These are phyloP conservation scores for Petromus typicus DNA, from an alignment of 2,113 vertebrate species.

Conservation along the genomic window DNA sequence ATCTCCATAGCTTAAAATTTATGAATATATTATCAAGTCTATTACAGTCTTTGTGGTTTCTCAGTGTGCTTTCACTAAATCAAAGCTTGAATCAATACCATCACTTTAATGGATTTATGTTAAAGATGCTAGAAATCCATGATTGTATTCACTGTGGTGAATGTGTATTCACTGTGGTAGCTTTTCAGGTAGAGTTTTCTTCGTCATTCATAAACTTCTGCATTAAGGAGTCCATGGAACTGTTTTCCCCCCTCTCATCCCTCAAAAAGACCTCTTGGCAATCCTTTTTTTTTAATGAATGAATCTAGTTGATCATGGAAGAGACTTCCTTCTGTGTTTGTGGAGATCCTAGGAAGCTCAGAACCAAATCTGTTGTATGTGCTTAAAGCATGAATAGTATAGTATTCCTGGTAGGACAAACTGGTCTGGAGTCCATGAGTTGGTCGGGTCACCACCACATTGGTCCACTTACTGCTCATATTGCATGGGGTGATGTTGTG, in stretches of 20 bases:
- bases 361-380: neutral
- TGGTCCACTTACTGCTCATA: neutral
- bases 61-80: neutral
- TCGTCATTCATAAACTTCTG: neutral
- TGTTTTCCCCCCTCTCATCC: neutral
- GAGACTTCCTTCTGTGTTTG: neutral
- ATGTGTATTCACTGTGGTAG: neutral
- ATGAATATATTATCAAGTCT: slow-evolving; percentile 28
- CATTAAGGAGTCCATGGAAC: neutral
- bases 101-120: neutral
- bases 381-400: neutral
- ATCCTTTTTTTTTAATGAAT: neutral
- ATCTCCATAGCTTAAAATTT: slow-evolving; percentile 5
- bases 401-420: neutral
- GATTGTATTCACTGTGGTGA: neutral
- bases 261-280: neutral
- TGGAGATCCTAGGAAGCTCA: neutral
- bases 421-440: neutral
- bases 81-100: neutral
- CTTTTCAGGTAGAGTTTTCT: neutral
- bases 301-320: neutral
- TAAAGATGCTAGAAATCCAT: neutral
- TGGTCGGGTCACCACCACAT: neutral
- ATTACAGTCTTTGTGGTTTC: slow-evolving; percentile 37
- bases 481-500: neutral